A percentile compares a stretch with the other conserved stretches of the same genome.
phyloP scores from a whole-genome alignment of 2,888 invertebrate genomes.

The Julus scanicus region DNA sequence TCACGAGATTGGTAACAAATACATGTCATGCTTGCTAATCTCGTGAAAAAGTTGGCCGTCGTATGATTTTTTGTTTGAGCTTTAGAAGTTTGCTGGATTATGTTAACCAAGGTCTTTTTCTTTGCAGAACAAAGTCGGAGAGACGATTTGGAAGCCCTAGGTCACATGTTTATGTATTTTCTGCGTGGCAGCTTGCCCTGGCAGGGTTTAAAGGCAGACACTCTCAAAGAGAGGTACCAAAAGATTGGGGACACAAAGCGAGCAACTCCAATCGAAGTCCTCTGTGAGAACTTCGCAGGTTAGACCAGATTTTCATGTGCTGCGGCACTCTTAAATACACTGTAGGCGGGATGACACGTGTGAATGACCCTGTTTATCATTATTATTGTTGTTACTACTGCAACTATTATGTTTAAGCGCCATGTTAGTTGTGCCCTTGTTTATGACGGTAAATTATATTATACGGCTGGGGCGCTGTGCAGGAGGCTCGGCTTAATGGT shows the following conservation, averaged over 20 bases:
- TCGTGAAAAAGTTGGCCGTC: background rate
- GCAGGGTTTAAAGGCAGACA: conserved; percentile 99
- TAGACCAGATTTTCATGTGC: background rate
- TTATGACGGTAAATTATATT: background rate
- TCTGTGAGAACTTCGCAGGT: conserved; percentile 77
- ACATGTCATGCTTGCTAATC: background rate
- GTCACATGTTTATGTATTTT: conserved; percentile 99
- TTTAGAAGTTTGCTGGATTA: too few relatives aligned
- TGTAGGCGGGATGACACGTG: too few relatives aligned
- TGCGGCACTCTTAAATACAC: background rate
- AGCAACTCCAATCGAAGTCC: conserved; percentile 96
- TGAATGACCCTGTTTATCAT: background rate
- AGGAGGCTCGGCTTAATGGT: background rate
- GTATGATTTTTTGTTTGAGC: background rate
- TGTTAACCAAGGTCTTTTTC: background rate
- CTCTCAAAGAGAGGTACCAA: conserved; percentile 98
- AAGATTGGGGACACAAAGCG: conserved; percentile 99
- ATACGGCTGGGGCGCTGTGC: background rate
- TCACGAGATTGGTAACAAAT: background rate
- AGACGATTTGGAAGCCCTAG: conserved; percentile 99
- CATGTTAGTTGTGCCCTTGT: background rate
- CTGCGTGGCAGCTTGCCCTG: conserved; percentile 98
- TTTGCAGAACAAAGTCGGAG: conserved; percentile 94
- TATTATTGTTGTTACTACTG: background rate
- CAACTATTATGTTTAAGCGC: background rate